Evolutionary conservation across 2,113 vertebrate genomes (phyloP).

Genomic region (Ammospiza caudacuta): DNA sequence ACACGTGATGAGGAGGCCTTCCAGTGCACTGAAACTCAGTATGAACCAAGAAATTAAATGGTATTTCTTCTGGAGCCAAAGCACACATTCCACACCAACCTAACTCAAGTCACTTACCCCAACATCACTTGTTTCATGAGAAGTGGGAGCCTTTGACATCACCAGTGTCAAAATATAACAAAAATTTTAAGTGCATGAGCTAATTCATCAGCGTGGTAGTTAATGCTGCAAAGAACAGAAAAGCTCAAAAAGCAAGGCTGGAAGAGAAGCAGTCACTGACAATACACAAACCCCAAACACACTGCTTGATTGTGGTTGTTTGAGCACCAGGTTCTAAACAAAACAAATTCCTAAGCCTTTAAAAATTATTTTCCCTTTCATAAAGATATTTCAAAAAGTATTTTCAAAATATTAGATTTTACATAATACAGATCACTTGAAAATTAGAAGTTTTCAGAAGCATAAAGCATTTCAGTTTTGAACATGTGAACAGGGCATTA

Average conservation of each 20-base stretch:
- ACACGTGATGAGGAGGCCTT: neutral
- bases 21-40: neutral
- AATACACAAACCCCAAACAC: fast-evolving
- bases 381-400: neutral
- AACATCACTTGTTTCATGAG: neutral
- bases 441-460: neutral
- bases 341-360: neutral
- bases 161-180: neutral
- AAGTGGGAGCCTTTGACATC: neutral
- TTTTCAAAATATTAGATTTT: neutral
- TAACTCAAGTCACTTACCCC: neutral
- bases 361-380: neutral
- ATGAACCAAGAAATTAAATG: neutral
- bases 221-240: neutral
- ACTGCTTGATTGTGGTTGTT: fast-evolving
- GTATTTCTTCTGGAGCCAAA: neutral
- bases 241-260: neutral
- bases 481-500: neutral
- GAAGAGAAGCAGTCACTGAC: neutral
- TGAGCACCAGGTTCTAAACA: neutral
- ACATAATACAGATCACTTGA: neutral
- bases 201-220: neutral
- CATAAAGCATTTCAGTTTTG: neutral
- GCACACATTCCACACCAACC: neutral
- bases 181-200: neutral